These are phyloP conservation scores for Neodiprion lecontei DNA, from an alignment of 1,140 invertebrate genomes.

Conservation along the genomic window DNA sequence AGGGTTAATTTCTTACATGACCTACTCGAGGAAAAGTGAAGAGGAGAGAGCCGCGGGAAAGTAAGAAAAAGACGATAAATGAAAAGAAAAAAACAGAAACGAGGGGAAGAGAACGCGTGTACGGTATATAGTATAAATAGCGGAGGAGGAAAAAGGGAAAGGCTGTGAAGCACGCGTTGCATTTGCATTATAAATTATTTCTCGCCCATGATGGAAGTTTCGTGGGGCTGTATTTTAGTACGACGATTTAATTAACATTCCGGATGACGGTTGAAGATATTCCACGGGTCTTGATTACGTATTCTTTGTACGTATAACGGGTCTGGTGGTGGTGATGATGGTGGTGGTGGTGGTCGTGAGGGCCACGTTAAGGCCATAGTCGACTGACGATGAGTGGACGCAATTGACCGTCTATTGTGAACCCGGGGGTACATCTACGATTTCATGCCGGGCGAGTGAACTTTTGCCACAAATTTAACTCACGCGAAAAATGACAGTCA, in stretches of 20 bases:
- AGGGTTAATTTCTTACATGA: background rate
- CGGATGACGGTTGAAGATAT: background rate
- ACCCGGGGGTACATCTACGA: background rate
- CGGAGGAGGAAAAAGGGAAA: too few species aligned
- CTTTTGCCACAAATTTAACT: background rate
- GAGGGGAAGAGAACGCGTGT: background rate
- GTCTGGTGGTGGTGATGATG: too few species aligned
- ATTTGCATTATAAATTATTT: slow-evolving; percentile 1
- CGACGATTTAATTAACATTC: slow-evolving; percentile 7
- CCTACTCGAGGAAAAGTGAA: background rate
- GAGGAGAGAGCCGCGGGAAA: background rate
- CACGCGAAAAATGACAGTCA: slow-evolving; percentile 4
- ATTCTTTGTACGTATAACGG: background rate
- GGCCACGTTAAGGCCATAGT: background rate
- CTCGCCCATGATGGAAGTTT: background rate
- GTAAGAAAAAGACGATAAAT: background rate
- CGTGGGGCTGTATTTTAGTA: background rate
- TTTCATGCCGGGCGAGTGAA: background rate
- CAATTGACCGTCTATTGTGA: background rate
- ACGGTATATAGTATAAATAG: too few species aligned
- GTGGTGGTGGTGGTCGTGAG: too few species aligned
- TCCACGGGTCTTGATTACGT: background rate
- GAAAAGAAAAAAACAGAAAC: background rate
- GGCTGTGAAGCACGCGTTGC: background rate
- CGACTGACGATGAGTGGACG: background rate